Evolutionary conservation across 2,888 invertebrate species (phyloP).

Genomic region (Aelia acuminata): DNA sequence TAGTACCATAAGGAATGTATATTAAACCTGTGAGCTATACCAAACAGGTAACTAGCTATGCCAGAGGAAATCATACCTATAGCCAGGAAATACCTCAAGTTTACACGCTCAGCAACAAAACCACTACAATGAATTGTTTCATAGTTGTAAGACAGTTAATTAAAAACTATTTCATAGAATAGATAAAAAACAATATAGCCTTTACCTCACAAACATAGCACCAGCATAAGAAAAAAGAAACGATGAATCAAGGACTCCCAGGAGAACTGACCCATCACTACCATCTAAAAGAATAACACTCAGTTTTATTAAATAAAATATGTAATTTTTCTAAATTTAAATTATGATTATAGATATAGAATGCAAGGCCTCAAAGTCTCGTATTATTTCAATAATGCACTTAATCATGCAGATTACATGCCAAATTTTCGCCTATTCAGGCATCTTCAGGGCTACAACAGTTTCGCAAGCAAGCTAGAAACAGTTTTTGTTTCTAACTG

Average conservation of each 20-base stretch:
- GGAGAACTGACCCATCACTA: slow-evolving; percentile 79
- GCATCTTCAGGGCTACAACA: no score
- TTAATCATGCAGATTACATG: no score
- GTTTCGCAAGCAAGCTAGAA: no score
- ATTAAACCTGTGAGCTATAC: slow-evolving; percentile 83
- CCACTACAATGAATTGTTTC: slow-evolving; percentile 73
- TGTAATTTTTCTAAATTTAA: not conserved
- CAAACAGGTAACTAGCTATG: slow-evolving; percentile 88
- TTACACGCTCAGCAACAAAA: slow-evolving; percentile 92
- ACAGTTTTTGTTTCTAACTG: no score
- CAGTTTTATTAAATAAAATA: not conserved
- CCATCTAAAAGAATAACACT: slow-evolving; percentile 73
- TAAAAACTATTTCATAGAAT: slow-evolving; percentile 46
- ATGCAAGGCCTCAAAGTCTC: no score
- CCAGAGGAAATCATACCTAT: slow-evolving; percentile 92
- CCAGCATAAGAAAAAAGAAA: slow-evolving; percentile 93
- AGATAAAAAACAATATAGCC: not conserved
- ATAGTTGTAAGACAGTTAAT: not conserved
- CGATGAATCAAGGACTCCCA: slow-evolving; percentile 91
- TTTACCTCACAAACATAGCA: slow-evolving; percentile 87
- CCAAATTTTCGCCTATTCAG: no score
- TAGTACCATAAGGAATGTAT: slow-evolving; percentile 89
- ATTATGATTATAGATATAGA: no score
- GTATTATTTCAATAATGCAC: no score
- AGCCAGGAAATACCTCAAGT: slow-evolving; percentile 90